Base-by-base conservation (phyloP, 1,140 invertebrate genomes). In the Ladona fulva region DNA sequence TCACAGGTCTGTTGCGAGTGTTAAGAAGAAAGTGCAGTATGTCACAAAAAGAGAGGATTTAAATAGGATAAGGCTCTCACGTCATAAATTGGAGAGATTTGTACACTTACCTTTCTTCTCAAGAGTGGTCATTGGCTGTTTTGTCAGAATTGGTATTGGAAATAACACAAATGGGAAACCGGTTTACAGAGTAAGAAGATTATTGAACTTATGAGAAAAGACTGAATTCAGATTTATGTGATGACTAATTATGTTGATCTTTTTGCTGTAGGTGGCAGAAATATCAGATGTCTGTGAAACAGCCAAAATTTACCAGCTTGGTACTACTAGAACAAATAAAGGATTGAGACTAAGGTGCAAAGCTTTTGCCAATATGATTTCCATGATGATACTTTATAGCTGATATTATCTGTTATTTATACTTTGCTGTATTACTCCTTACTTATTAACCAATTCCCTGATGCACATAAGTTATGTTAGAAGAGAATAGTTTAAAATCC, bases 61-160 rank as follows among this genome's bases (percentile, higher is more conserved):
- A 11, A 93, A 93, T 83, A 93, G 93, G 85, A 91, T 98, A 76
- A 88, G 96, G 78, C 84, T 99, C 8, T 97, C 96, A 29, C 91
- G 97, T 81, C 91, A 94, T 84, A 98, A 97, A 87, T 88, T 99
- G 84, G 97, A 98, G 86, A 88, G 93, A 81, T 96, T 98, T 85
- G 95, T 99, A 22, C 97, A 99, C 87, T 88, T 98, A 80, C 98
- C 98, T 19, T 98, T 98, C 84, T 99, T 99, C 82, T 91, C 92
- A 80, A 89, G 92, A 74, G 93, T 96, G 3, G 95, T 95, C 0
- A 89, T 90, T 79, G 97, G 97, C 29, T 98, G 96, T 85, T 99
- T 95, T 87, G 97, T 99, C 0, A 88, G 96, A 25, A 95, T 99
- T 83, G 96, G 96, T 25, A 99, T 99, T 81, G 98, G 97, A 0